Percentiles rank a stretch among this genome's conserved stretches.
phyloP scores from a whole-genome alignment of 2,113 vertebrate genomes.

The Tragelaphus scriptus region DNA sequence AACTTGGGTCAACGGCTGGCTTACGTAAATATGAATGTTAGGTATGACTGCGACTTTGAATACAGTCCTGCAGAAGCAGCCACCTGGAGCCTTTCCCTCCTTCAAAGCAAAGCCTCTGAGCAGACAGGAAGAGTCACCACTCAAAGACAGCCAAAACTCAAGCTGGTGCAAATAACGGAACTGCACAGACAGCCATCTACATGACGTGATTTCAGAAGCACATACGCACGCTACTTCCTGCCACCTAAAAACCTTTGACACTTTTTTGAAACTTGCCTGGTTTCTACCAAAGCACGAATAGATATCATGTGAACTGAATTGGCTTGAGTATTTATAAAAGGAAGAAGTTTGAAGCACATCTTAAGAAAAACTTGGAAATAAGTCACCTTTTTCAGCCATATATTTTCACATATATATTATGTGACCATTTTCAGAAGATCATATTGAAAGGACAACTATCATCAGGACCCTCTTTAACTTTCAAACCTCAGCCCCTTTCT shows the following conservation, averaged over 20 bases:
- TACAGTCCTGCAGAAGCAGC: not conserved
- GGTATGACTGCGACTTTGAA: not conserved
- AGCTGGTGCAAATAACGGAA: not conserved
- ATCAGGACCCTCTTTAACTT: not conserved
- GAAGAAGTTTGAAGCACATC: not conserved
- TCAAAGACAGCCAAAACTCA: not conserved
- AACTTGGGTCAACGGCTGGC: not conserved
- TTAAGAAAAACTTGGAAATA: not conserved
- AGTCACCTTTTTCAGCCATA: not conserved
- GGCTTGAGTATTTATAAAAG: not conserved
- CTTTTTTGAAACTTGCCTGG: not conserved
- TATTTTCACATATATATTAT: not conserved
- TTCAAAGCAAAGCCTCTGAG: not conserved
- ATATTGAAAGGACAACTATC: not conserved
- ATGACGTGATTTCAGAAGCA: not conserved
- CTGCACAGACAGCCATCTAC: not conserved
- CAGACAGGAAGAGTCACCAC: not conserved
- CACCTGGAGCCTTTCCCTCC: not conserved
- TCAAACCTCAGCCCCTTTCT: not conserved
- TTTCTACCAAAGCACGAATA: not conserved
- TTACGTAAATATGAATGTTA: not conserved
- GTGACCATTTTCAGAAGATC: not conserved
- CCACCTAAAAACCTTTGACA: not conserved
- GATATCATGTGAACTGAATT: not conserved
- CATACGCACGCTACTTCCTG: not conserved